Percentiles rank a stretch among this genome's conserved stretches.
phyloP scores from a whole-genome alignment of 2,113 vertebrate genomes.

The Hippocampus mohnikei region DNA sequence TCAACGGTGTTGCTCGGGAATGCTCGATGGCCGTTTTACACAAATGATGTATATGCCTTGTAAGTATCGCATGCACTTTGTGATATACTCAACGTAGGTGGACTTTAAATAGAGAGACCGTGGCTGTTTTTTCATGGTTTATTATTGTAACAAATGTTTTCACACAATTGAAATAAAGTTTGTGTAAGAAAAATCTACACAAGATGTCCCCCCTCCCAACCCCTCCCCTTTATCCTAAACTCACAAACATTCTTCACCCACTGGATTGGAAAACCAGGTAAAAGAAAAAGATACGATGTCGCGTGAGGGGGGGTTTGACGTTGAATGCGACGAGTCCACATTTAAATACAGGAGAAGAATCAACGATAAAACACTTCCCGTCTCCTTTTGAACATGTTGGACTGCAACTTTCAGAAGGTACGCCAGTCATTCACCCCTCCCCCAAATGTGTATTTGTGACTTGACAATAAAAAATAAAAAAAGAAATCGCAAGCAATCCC shows the following conservation, averaged over 20 bases:
- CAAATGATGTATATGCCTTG: constrained; percentile 23
- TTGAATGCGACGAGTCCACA: constrained; percentile 17
- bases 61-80: constrained; percentile 58
- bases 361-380: constrained; percentile 15
- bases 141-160: constrained; percentile 77
- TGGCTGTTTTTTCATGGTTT: constrained; percentile 64
- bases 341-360: constrained; percentile 37
- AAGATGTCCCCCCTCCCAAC: constrained; percentile 34
- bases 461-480: constrained; percentile 37
- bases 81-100: constrained; percentile 19
- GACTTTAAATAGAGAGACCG: constrained; percentile 40
- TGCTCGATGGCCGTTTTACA: constrained; percentile 12
- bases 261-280: constrained; percentile 13
- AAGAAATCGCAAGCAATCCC: neutral
- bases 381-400: constrained; percentile 36
- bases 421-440: constrained; percentile 10
- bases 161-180: constrained; percentile 73
- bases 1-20: constrained; percentile 28
- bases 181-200: constrained; percentile 77
- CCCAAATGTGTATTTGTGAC: constrained; percentile 20
- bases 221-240: constrained; percentile 40
- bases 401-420: constrained; percentile 40
- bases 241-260: constrained; percentile 14
- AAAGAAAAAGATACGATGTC: constrained; percentile 24
- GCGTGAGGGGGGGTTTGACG: neutral